These are phyloP conservation scores for Erpetoichthys calabaricus DNA, from an alignment of 2,797 vertebrate genomes.

Conservation along the genomic window DNA sequence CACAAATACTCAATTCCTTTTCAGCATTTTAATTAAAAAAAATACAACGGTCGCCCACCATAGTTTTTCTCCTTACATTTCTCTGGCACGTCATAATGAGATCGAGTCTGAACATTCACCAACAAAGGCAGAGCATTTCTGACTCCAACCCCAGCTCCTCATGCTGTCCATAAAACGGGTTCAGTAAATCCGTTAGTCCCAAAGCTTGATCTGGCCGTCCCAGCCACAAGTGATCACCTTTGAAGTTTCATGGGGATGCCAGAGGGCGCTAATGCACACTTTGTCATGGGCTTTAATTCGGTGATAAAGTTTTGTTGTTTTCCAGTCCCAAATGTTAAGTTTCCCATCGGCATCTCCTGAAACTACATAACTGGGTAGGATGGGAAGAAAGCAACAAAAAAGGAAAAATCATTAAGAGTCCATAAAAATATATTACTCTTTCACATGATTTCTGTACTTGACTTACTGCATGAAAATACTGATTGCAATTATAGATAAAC, in stretches of 20 bases:
- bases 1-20: too few relatives aligned
- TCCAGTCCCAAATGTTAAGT: conserved; percentile 97
- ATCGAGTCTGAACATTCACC: too few relatives aligned
- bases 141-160: too few relatives aligned
- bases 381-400: background rate
- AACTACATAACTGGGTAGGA: conserved; percentile 72
- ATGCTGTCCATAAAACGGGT: too few relatives aligned
- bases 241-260: conserved; percentile 95
- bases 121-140: too few relatives aligned
- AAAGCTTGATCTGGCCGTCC: conserved; percentile 95
- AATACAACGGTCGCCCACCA: too few relatives aligned
- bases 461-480: background rate
- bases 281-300: conserved; percentile 94
- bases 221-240: conserved; percentile 96
- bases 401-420: background rate
- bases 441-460: too few relatives aligned
- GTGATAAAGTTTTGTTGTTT: conserved; percentile 96
- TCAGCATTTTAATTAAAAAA: too few relatives aligned
- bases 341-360: conserved; percentile 96
- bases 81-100: too few relatives aligned
- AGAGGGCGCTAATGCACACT: conserved; percentile 92
- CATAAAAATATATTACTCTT: too few relatives aligned
- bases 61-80: too few relatives aligned
- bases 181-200: conserved; percentile 56
- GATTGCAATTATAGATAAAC: too few relatives aligned